phyloP scores from a whole-genome alignment of 2,113 vertebrate genomes.

The Prietella phreatophila region DNA sequence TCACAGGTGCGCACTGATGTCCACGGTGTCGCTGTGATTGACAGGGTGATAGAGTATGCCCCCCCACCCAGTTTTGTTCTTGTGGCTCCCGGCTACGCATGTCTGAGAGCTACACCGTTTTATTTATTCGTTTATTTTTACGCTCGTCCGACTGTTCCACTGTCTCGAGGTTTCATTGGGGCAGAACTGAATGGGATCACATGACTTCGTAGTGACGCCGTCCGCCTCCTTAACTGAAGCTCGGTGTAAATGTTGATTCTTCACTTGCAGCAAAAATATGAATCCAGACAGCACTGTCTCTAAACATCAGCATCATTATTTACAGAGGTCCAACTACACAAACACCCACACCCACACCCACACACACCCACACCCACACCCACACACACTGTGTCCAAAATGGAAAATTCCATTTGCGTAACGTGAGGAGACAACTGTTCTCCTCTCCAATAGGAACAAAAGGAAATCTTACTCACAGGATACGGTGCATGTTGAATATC shows the following conservation, averaged over 20 bases:
- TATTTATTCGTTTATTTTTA: too few relatives aligned
- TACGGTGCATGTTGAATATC: not conserved
- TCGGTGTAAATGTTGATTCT: not conserved
- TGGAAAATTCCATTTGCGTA: not conserved
- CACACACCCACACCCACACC: not conserved
- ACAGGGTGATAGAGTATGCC: not conserved
- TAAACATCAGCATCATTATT: conserved; percentile 26
- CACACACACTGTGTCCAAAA: not conserved
- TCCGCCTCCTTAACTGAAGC: conserved; percentile 28
- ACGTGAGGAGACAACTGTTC: not conserved
- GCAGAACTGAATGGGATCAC: not conserved
- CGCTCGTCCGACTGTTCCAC: not conserved
- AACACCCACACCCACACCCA: not conserved
- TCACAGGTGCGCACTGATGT: not conserved
- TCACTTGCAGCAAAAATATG: not conserved
- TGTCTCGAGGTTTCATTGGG: not conserved
- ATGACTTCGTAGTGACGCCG: not conserved
- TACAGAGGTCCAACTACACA: not conserved
- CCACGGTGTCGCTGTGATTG: not conserved
- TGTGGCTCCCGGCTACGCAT: not conserved
- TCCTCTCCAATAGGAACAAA: not conserved
- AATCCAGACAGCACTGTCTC: conserved; percentile 30
- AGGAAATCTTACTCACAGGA: not conserved
- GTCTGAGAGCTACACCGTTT: not conserved
- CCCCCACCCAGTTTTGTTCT: not conserved